Percentiles rank a stretch among this genome's conserved stretches.
phyloP scores from a whole-genome alignment of 2,797 vertebrate genomes.

The Alauda arvensis region DNA sequence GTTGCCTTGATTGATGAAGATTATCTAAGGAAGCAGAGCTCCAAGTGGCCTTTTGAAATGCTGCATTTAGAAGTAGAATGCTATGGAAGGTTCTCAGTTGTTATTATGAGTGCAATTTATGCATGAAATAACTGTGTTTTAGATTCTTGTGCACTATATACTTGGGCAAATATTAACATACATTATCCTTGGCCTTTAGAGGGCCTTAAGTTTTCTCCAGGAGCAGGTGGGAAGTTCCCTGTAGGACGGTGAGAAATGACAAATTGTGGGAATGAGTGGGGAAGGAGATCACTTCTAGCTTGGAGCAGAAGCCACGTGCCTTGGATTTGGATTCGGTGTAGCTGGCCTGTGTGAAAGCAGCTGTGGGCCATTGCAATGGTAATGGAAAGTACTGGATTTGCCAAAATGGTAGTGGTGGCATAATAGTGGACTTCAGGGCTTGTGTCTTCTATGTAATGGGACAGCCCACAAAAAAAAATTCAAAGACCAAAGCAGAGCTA shows the following conservation, averaged over 20 bases:
- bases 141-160: not conserved
- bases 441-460: not conserved
- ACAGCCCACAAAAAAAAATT: not conserved
- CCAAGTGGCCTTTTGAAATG: not conserved
- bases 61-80: not conserved
- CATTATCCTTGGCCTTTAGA: not conserved
- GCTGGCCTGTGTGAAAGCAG: not conserved
- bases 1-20: not conserved
- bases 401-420: not conserved
- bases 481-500: not conserved
- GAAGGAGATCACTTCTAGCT: not conserved
- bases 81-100: not conserved
- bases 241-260: not conserved
- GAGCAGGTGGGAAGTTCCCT: not conserved
- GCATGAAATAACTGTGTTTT: not conserved
- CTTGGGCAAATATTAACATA: not conserved
- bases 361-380: not conserved
- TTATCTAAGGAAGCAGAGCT: not conserved
- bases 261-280: not conserved
- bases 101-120: not conserved
- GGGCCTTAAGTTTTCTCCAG: not conserved
- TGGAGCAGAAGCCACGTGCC: rapidly evolving
- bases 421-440: not conserved
- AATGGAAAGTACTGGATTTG: not conserved
- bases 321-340: not conserved